Base-by-base conservation (phyloP, 1,140 invertebrate genomes). In the Eumaeus atala region DNA sequence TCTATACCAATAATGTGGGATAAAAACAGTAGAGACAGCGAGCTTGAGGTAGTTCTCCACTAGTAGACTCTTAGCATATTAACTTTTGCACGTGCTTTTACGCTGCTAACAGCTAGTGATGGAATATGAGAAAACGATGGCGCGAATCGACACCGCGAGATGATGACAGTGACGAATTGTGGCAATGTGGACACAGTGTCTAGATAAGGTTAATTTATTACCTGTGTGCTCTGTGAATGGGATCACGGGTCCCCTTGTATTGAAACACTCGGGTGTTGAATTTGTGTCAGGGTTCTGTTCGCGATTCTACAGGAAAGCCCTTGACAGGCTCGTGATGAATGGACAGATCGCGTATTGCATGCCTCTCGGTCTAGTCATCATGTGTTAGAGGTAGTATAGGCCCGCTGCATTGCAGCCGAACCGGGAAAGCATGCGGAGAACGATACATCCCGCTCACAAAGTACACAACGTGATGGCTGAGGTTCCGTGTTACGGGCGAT, bases 161-260 rank as follows among this genome's bases (percentile, higher is more conserved):
- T n/a, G n/a, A n/a, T n/a, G 81, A 79, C 77, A 81, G 71, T 82
- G 81, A 84, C 77, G 66, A 68, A 84, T 81, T 61, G 73, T 58
- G 54, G 52, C 56, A 58, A 73, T 73, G 75, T 74, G 74, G 70
- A 79, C 78, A 66, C 65, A 80, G 61, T 70, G 78, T 80, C 78
- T 62, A 77, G 81, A 84, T 84, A 84, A 84, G 54, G 60, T 54
- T 78, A 81, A 83, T 78, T 72, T 81, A 84, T 83, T 62, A 64
- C 61, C 38, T 71, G 63, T 71, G 58, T 62, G 61, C 61, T 66
- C 49, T 59, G 44, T 68, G 64, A 77, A 76, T 83, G 64, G 72
- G 62, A 73, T 63, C 60, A 57, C 47, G 64, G 66, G n/a, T n/a
- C n/a, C 21, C 2, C 21, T 28, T 28, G 21, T 28, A 28, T 6